These are phyloP conservation scores for Microctonus brassicae DNA, from an alignment of 2,888 invertebrate genomes.

Conservation along the genomic window DNA sequence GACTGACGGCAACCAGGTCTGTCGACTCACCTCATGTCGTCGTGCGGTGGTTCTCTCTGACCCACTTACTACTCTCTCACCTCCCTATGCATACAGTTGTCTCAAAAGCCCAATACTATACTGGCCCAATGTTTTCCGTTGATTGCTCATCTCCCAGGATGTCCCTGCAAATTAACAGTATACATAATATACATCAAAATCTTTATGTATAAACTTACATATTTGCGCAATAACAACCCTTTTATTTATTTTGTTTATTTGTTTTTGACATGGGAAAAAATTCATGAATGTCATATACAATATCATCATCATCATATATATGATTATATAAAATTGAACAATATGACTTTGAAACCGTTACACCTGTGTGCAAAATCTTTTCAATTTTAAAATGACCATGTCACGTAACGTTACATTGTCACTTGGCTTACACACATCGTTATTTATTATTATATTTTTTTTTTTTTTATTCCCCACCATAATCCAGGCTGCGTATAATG, in stretches of 20 bases:
- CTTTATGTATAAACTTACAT: neutral
- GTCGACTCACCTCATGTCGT: slow-evolving; percentile 63
- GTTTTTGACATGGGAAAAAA: slow-evolving; percentile 7
- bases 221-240: slow-evolving; percentile 2
- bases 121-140: slow-evolving; percentile 19
- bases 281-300: neutral
- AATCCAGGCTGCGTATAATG: neutral
- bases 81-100: slow-evolving; percentile 35
- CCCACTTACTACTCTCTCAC: slow-evolving; percentile 58
- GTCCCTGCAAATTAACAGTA: slow-evolving; percentile 14
- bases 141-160: slow-evolving; percentile 16
- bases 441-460: neutral
- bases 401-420: slow-evolving; percentile 17
- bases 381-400: neutral
- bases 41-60: slow-evolving; percentile 65
- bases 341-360: slow-evolving; percentile 13
- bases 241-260: too few species aligned
- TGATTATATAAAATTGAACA: slow-evolving; percentile 25
- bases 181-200: neutral
- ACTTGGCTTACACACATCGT: neutral
- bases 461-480: neutral
- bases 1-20: slow-evolving; percentile 63
- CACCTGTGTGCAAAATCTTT: slow-evolving; percentile 17
- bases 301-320: neutral
- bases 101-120: slow-evolving; percentile 11